Conservation (phyloP, 1,140 invertebrate genomes). For the Scylla paramamosain region DNA sequence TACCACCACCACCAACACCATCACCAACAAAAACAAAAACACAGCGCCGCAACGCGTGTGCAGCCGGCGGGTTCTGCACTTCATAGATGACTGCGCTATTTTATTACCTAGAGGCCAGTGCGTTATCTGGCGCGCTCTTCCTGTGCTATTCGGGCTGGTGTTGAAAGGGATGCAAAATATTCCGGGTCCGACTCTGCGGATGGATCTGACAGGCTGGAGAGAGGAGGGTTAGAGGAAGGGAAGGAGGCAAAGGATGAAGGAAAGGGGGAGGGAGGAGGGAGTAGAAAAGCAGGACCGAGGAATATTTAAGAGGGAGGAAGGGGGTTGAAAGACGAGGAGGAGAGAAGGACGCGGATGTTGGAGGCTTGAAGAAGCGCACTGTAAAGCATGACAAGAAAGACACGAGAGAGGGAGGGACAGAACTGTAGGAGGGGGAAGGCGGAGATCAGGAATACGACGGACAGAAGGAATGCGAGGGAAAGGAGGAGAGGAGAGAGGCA, state of each 20-base stretch:
- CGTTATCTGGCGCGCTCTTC: not conserved
- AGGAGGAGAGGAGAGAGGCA: not conserved
- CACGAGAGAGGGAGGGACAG: not conserved
- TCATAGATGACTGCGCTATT: not conserved
- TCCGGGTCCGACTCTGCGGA: not conserved
- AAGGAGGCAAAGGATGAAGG: not conserved
- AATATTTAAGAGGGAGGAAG: not conserved
- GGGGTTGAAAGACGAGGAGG: not conserved
- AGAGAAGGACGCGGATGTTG: not conserved
- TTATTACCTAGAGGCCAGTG: not conserved
- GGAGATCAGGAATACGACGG: not conserved
- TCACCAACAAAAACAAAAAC: too few species aligned
- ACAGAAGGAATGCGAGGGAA: not conserved
- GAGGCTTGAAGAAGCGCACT: not conserved
- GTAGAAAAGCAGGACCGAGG: not conserved
- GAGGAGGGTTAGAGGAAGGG: not conserved
- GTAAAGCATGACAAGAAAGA: not conserved
- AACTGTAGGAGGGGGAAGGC: not conserved
- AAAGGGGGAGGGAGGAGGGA: too few species aligned
- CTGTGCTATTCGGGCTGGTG: not conserved
- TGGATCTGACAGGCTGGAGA: not conserved
- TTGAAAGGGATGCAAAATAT: conserved; percentile 1
- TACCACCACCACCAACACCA: too few species aligned
- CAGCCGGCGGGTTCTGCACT: not conserved
- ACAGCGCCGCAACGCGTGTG: too few species aligned